Conservation (phyloP, 2,113 vertebrate species). For the Hippocampus zosterae region DNA sequence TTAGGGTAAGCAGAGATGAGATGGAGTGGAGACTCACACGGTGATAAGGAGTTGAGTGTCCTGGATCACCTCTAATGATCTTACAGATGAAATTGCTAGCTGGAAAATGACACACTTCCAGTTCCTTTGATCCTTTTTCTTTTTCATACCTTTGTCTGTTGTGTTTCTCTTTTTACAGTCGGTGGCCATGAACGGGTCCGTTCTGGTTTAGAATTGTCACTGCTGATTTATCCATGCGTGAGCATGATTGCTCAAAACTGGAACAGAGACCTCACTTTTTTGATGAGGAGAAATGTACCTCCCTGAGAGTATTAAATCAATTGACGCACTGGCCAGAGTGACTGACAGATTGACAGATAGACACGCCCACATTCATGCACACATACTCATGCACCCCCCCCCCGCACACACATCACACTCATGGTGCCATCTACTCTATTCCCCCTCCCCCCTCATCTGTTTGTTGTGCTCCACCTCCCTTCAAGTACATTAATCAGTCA, state of each 20-base stretch:
- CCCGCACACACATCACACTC: conserved; percentile 5
- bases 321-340: conserved; percentile 25
- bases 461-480: conserved; percentile 66
- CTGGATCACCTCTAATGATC: conserved; percentile 10
- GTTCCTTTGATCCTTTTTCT: conserved; percentile 8
- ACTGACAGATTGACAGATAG: not conserved
- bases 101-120: conserved; percentile 6
- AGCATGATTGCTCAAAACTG: conserved; percentile 41
- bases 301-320: conserved; percentile 41
- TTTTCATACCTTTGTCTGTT: conserved; percentile 2
- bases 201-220: conserved; percentile 14
- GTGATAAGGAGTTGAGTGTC: not conserved
- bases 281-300: conserved; percentile 40
- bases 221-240: conserved; percentile 39
- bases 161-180: conserved; percentile 6
- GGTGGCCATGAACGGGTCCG: not conserved
- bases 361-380: conserved; percentile 1
- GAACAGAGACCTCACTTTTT: conserved; percentile 40
- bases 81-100: conserved; percentile 17
- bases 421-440: conserved; percentile 12
- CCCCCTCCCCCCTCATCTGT: conserved; percentile 36
- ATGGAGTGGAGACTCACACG: conserved; percentile 1
- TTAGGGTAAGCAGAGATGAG: conserved; percentile 21
- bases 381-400: not conserved
- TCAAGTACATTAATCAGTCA: conserved; percentile 70